Conservation (phyloP, 2,888 invertebrate genomes). For the Dynastes grantii region DNA sequence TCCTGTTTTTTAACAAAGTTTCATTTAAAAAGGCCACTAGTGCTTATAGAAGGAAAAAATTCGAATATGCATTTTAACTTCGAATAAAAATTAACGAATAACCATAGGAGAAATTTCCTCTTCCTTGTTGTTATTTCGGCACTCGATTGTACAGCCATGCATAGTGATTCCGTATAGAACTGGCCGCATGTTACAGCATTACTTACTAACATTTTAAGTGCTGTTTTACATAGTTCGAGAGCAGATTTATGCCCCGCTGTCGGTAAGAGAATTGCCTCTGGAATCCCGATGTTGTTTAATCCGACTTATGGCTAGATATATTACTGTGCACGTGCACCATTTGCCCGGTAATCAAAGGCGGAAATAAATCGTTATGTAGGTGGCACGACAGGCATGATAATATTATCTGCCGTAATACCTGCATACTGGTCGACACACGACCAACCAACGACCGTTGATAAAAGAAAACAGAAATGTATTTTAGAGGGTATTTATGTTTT, state of each 20-base stretch:
- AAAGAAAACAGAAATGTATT: not conserved
- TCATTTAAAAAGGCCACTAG: no score
- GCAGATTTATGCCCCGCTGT: not conserved
- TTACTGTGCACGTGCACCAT: constrained; percentile 41
- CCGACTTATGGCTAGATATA: constrained; percentile 34
- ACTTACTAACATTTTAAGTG: constrained; percentile 12
- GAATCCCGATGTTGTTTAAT: constrained; percentile 40
- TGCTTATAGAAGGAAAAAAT: no score
- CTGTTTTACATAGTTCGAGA: constrained; percentile 12
- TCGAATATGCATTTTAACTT: not conserved
- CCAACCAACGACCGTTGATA: not conserved
- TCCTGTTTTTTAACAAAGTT: no score
- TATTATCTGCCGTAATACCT: constrained; percentile 43
- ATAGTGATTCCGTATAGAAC: not conserved
- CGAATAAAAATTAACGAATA: not conserved
- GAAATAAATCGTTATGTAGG: constrained; percentile 49
- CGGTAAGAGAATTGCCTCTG: constrained; percentile 32
- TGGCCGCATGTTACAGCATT: not conserved
- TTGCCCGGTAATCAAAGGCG: constrained; percentile 42
- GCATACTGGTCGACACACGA: constrained; percentile 41
- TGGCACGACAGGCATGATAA: constrained; percentile 43
- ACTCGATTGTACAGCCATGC: not conserved
- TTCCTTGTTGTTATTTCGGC: not conserved
- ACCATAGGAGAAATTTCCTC: not conserved
- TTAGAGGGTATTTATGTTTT: not conserved